Base-by-base conservation (phyloP, 2,888 invertebrate genomes). In the Platerodrilus igneus region DNA sequence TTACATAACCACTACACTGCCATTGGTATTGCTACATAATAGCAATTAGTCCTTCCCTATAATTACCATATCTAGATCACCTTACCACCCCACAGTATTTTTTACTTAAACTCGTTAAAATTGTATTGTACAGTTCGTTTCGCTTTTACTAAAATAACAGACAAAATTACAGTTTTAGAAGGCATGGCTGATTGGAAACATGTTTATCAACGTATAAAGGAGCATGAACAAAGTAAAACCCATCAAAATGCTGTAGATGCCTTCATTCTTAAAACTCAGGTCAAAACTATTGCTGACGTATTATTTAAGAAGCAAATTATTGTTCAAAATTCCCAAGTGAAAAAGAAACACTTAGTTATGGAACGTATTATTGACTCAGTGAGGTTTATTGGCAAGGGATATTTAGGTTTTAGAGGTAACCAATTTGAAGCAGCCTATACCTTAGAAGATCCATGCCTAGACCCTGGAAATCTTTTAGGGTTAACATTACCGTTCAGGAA, bases 161-260 rank as follows among this genome's bases (percentile, higher is more conserved):
- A 27, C 5, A 7, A 13, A 11, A 11, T 5, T 11, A 11, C 27
- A 6, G 9, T 27, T 27, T 4, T 4, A 6, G 10, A 4, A 4
- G 27, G 27, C 3, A 27, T 11, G 13, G 5, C 7, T 13, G 27
- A 27, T 13, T 13, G 15, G 27, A 27, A n/a, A 10, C 27, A 27
- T 27, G 15, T 27, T 13, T n/a, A 27, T 27, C 27, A 27, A n/a
- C 27, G 27, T 6, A 27, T 27, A 13, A 14, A 6, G n/a, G 27
- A 27, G 13, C 27, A 27, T 27, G 27, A 27, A 27, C 7, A 4
- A 7, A 13, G 11, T 13, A 11, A 6, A 4, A 4, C 4, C 3
- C 27, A 27, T 27, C 11, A 4, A n/a, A 13, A 8, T 9, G 8
- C 6, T n/a, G 10, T 5, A 6, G 27, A 27, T 11, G 4, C 11